Conservation (phyloP, 2,797 vertebrate genomes). For the Odontamblyopus rebecca region DNA sequence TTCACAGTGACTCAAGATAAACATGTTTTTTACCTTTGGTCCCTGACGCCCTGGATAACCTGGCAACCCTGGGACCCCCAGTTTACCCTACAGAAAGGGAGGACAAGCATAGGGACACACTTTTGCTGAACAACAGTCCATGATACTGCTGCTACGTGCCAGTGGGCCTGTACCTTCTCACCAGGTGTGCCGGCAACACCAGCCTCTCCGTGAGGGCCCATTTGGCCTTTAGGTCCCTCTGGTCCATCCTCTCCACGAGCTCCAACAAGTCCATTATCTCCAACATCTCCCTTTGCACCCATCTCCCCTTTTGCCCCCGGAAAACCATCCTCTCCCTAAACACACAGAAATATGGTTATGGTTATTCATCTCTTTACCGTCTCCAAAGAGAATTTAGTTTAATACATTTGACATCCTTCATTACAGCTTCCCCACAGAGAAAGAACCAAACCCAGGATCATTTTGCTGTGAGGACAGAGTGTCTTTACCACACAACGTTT, state of each 20-base stretch:
- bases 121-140: not conserved
- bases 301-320: slow-evolving; percentile 94
- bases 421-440: not conserved
- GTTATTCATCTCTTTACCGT: too few relatives aligned
- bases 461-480: not conserved
- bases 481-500: too few relatives aligned
- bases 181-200: slow-evolving; percentile 84
- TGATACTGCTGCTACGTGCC: not conserved
- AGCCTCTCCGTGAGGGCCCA: slow-evolving; percentile 85
- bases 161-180: slow-evolving; percentile 86
- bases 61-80: slow-evolving; percentile 86
- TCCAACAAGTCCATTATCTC: slow-evolving; percentile 85
- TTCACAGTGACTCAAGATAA: not conserved
- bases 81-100: slow-evolving; percentile 78
- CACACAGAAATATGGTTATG: not conserved
- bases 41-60: slow-evolving; percentile 86
- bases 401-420: too few relatives aligned
- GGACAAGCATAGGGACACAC: not conserved
- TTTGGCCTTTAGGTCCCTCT: slow-evolving; percentile 91
- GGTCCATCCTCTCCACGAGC: slow-evolving; percentile 91
- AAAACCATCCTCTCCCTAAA: slow-evolving; percentile 95
- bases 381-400: too few relatives aligned
- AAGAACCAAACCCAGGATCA: not conserved
- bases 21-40: slow-evolving; percentile 74
- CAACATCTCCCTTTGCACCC: slow-evolving; percentile 91